Conservation (phyloP, 2,113 vertebrate species). For the Ammodytes dubius region DNA sequence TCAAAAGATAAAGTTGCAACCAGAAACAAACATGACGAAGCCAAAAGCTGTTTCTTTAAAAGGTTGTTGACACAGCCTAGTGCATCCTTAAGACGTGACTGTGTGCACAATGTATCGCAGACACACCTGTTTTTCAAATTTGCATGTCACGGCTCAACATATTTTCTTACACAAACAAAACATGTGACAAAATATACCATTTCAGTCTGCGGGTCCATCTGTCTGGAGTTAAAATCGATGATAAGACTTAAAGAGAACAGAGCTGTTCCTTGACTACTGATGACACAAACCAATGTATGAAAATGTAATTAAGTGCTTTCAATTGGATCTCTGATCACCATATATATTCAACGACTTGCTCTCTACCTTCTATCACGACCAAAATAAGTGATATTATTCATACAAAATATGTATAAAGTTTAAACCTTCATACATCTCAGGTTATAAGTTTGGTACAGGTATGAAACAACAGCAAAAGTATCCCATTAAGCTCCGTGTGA, state of each 20-base stretch:
- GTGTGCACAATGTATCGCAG: constrained; percentile 26
- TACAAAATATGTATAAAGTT: constrained; percentile 80
- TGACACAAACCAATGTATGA: constrained; percentile 53
- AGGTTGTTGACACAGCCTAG: constrained; percentile 1
- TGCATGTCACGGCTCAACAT: constrained; percentile 22
- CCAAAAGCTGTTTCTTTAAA: not conserved
- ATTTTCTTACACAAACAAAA: constrained; percentile 30
- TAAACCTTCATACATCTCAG: constrained; percentile 79
- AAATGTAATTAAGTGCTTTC: constrained; percentile 81
- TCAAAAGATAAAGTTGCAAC: constrained; percentile 10
- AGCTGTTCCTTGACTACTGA: constrained; percentile 31
- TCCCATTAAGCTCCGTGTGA: constrained; percentile 58
- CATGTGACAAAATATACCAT: constrained; percentile 8
- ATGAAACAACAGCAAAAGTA: constrained; percentile 70
- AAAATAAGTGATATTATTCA: constrained; percentile 70
- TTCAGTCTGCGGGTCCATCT: constrained; percentile 1
- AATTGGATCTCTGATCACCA: constrained; percentile 71
- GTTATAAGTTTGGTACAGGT: constrained; percentile 78
- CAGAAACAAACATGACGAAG: constrained; percentile 7
- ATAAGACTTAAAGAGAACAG: constrained; percentile 27
- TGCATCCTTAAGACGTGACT: too few relatives aligned
- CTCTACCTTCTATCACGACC: constrained; percentile 59
- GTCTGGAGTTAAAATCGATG: constrained; percentile 28
- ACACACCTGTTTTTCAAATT: constrained; percentile 41
- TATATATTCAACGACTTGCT: constrained; percentile 52